Evolutionary conservation across 2,113 vertebrate genomes (phyloP).

Genomic region (Larimichthys polyactis): DNA sequence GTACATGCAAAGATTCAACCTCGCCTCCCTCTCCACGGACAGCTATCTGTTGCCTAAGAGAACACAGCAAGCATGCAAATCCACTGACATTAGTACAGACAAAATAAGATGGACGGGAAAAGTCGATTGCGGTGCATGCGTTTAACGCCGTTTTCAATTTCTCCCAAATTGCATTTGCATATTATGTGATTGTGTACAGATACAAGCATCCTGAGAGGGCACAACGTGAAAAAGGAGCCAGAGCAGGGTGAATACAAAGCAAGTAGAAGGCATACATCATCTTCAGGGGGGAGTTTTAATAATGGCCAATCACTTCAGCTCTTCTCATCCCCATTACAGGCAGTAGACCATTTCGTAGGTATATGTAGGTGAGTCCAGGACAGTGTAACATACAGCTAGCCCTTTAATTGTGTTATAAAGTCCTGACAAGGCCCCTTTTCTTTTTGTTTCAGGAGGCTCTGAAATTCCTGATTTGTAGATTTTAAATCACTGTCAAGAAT

Average conservation of each 20-base stretch:
- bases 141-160: constrained; percentile 1
- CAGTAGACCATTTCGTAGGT: constrained; percentile 22
- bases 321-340: constrained; percentile 20
- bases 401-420: neutral
- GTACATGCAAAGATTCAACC: constrained; percentile 2
- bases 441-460: neutral
- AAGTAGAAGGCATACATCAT: constrained; percentile 9
- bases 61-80: neutral
- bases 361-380: neutral
- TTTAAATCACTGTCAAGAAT: neutral
- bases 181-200: constrained; percentile 1
- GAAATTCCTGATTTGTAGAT: constrained; percentile 4
- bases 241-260: neutral
- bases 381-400: neutral
- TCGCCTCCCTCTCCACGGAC: neutral
- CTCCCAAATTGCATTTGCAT: neutral
- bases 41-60: neutral
- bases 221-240: neutral
- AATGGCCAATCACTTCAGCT: constrained; percentile 25
- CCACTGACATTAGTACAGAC: neutral
- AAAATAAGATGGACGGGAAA: neutral
- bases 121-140: neutral
- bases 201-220: neutral
- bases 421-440: neutral
- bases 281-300: constrained; percentile 4